These are phyloP conservation scores for Tachina grossa DNA, from an alignment of 2,888 invertebrate species.

Conservation along the genomic window DNA sequence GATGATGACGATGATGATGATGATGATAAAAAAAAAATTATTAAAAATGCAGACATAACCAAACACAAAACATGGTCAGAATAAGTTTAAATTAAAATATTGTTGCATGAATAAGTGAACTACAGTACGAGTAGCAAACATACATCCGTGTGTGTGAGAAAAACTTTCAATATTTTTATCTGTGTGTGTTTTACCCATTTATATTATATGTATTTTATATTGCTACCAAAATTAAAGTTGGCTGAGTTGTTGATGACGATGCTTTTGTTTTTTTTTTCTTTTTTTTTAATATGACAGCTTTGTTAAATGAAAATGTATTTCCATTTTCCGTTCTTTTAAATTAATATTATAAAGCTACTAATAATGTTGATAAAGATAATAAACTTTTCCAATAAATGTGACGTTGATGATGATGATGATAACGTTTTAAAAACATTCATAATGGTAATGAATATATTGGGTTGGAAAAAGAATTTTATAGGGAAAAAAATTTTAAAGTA, in stretches of 20 bases:
- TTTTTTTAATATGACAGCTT: conserved; percentile 67
- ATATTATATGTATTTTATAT: conserved; percentile 22
- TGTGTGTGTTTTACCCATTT: neutral
- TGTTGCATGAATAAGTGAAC: conserved; percentile 51
- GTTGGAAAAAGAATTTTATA: neutral
- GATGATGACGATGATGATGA: conserved; percentile 41
- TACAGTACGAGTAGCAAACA: neutral
- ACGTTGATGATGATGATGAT: conserved; percentile 33
- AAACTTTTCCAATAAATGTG: conserved; percentile 54
- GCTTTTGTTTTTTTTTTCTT: conserved; percentile 45
- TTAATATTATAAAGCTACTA: conserved; percentile 61
- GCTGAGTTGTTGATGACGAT: conserved; percentile 62
- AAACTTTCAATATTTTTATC: conserved; percentile 13
- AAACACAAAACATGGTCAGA: conserved; percentile 68
- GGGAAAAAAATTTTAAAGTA: neutral
- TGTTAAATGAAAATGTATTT: conserved; percentile 58
- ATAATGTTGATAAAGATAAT: conserved; percentile 54
- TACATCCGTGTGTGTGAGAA: neutral
- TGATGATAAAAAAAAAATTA: conserved; percentile 62
- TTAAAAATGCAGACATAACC: conserved; percentile 66
- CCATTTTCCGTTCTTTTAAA: conserved; percentile 22
- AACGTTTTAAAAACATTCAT: conserved; percentile 23
- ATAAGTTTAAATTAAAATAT: conserved; percentile 70
- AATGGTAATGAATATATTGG: conserved; percentile 19
- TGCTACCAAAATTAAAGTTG: conserved; percentile 58